Percentiles rank a stretch among this genome's conserved stretches.
phyloP scores from a whole-genome alignment of 2,888 invertebrate genomes.

The Andricus curvator region DNA sequence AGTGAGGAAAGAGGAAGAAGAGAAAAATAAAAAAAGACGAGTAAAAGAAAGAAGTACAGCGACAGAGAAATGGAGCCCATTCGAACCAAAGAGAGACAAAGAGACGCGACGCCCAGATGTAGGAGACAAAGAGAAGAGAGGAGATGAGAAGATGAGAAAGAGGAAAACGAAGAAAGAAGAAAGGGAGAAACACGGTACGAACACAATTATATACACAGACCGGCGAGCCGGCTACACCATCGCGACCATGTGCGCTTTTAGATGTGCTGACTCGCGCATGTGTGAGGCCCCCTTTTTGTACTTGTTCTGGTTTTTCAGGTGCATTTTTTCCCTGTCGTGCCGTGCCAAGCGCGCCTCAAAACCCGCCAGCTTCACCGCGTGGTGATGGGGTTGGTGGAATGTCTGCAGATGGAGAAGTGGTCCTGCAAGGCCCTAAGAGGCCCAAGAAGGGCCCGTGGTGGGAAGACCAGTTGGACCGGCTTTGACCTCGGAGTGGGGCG shows the following conservation, averaged over 20 bases:
- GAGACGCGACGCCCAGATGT: slow-evolving; percentile 37
- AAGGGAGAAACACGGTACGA: slow-evolving; percentile 65
- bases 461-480: slow-evolving; percentile 78
- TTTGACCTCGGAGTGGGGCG: slow-evolving; percentile 55
- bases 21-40: slow-evolving; percentile 45
- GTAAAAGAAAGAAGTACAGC: slow-evolving; percentile 51
- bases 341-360: slow-evolving; percentile 71
- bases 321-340: slow-evolving; percentile 68
- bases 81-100: slow-evolving; percentile 41
- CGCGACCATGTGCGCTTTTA: slow-evolving; percentile 47
- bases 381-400: slow-evolving; percentile 78
- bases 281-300: slow-evolving; percentile 61
- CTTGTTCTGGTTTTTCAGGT: slow-evolving; percentile 71
- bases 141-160: slow-evolving; percentile 39
- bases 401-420: slow-evolving; percentile 73
- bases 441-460: slow-evolving; percentile 84
- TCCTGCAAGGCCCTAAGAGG: slow-evolving; percentile 79
- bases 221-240: slow-evolving; percentile 40
- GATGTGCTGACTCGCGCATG: slow-evolving; percentile 58
- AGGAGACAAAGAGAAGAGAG: slow-evolving; percentile 43
- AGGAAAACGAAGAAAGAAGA: slow-evolving; percentile 46
- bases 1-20: slow-evolving; percentile 17
- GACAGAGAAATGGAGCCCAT: slow-evolving; percentile 49
- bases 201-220: slow-evolving; percentile 55
- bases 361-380: slow-evolving; percentile 64